phyloP scores from a whole-genome alignment of 2,113 vertebrate species.

The Pseudorhombus dupliciocellatus region DNA sequence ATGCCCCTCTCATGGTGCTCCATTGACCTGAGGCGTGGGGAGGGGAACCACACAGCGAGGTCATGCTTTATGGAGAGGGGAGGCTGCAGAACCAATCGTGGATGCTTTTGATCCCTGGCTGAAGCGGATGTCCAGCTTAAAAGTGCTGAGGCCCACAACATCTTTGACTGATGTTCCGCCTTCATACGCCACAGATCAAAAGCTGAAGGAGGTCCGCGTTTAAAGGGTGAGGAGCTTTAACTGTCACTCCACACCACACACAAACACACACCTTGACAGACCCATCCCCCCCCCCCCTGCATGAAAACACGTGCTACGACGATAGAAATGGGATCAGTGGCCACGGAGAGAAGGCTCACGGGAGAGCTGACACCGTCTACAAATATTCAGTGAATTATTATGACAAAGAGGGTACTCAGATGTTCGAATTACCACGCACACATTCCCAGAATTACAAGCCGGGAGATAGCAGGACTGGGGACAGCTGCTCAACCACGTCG shows the following conservation, averaged over 20 bases:
- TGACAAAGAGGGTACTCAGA: background rate
- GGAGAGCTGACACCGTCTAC: background rate
- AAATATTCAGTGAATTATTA: background rate
- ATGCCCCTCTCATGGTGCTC: slow-evolving; percentile 17
- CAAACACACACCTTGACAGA: slow-evolving; percentile 24
- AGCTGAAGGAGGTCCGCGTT: slow-evolving; percentile 59
- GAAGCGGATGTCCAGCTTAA: slow-evolving; percentile 52
- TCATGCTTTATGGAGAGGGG: slow-evolving; percentile 29
- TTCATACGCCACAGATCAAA: slow-evolving; percentile 59
- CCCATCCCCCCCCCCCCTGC: background rate
- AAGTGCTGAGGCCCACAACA: slow-evolving; percentile 54
- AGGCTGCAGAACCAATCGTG: slow-evolving; percentile 55
- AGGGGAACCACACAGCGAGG: slow-evolving; percentile 57
- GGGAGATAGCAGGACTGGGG: slow-evolving; percentile 20
- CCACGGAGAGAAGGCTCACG: background rate
- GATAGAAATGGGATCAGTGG: slow-evolving; percentile 11
- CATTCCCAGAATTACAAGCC: slow-evolving; percentile 28
- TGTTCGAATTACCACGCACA: slow-evolving; percentile 16
- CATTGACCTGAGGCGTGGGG: background rate
- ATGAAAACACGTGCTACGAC: slow-evolving; percentile 26
- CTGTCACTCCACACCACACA: slow-evolving; percentile 27
- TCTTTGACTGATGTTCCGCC: slow-evolving; percentile 54
- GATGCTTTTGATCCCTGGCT: slow-evolving; percentile 52
- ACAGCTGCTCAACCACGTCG: slow-evolving; percentile 36
- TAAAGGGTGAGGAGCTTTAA: slow-evolving; percentile 36